phyloP scores from a whole-genome alignment of 2,888 invertebrate genomes.

The Coronaproctus castanopsis region DNA sequence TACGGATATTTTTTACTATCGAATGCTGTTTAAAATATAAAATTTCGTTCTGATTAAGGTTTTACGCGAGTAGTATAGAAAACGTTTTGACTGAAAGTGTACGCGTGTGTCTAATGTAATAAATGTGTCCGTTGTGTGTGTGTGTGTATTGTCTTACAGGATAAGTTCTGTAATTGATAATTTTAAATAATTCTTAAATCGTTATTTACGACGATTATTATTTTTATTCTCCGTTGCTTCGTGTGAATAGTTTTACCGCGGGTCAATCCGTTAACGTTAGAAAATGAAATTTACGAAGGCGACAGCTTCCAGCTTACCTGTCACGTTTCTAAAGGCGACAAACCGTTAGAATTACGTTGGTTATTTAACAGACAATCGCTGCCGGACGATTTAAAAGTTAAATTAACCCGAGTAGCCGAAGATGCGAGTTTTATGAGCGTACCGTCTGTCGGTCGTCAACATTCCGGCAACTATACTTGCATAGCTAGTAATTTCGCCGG shows the following conservation, averaged over 20 bases:
- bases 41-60: too few relatives aligned
- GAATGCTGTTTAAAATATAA: too few relatives aligned
- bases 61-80: too few relatives aligned
- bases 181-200: too few relatives aligned
- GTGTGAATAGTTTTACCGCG: constrained; percentile 20
- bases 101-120: too few relatives aligned
- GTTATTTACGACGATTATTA: too few relatives aligned
- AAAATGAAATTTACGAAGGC: constrained; percentile 35
- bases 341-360: constrained; percentile 51
- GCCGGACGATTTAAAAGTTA: constrained; percentile 13
- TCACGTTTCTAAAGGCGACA: constrained; percentile 48
- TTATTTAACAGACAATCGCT: constrained; percentile 25
- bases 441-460: constrained; percentile 26
- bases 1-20: too few relatives aligned
- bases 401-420: constrained; percentile 15
- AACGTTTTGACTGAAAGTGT: too few relatives aligned
- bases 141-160: too few relatives aligned
- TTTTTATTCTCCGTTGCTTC: too few relatives aligned
- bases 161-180: too few relatives aligned
- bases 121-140: too few relatives aligned
- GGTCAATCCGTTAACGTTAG: constrained; percentile 22
- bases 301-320: constrained; percentile 46
- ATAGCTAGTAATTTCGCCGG: constrained; percentile 36
- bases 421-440: constrained; percentile 24
- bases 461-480: constrained; percentile 41